Base-by-base conservation (phyloP, 2,797 vertebrate genomes). In the Pampus argenteus region DNA sequence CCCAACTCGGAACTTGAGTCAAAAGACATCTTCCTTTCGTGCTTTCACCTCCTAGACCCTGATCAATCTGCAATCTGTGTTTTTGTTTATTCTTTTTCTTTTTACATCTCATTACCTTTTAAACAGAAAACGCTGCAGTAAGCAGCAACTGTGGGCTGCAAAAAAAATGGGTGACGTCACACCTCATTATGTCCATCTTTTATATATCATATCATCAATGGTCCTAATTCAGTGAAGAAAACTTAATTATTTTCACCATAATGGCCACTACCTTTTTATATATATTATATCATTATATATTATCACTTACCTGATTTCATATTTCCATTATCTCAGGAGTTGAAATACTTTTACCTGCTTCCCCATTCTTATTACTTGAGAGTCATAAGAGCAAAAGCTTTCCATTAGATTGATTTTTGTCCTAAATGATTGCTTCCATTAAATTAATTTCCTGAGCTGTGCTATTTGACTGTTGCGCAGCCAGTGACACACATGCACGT, bases 381-480 rank as follows among this genome's bases (percentile, higher is more conserved):
- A 18, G 9, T 57, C 31, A 44, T 34, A 67, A 36, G 13, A 20
- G 15, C 38, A 51, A 54, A 31, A 31, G n/a, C 10, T 31, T 1
- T 42, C 42, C 5, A 65, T 65, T 38, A 31, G 29, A 61, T 44
- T 73, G 0, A 59, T 66, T 14, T 42, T 51, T 59, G 57, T 45
- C 59, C 23, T 56, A 62, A 49, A 63, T 73, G 34, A 66, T 77
- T 64, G 36, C 18, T 44, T 47, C 14, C 28, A 49, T 59, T 47
- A 52, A 71, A 77, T 47, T n/a, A n/a, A 68, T 51, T 70, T 59
- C 10, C 22, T 28, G 14, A 38, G 49, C 25, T 44, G 49, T 66
- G 22, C n/a, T 48, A 13, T 77, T 49, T 66, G 36, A 61, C 40
- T 79, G n/a, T 44, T 48, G 13, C 54, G 59, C 34, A 76, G 28